Evolutionary conservation across 2,888 invertebrate genomes (phyloP).

Genomic region (Pemphredon lugubris): DNA sequence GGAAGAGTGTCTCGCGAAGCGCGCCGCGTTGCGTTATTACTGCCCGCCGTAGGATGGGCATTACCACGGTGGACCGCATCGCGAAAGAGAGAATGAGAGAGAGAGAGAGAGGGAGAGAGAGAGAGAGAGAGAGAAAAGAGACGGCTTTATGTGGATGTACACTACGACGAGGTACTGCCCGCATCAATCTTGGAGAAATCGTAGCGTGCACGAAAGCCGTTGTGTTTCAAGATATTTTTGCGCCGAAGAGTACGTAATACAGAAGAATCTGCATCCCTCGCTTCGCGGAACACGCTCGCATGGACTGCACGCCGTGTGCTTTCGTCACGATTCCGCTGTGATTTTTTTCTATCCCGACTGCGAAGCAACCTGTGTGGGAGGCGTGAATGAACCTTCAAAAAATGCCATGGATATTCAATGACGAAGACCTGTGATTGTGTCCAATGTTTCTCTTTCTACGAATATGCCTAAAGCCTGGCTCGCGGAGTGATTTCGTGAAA

Average conservation of each 20-base stretch:
- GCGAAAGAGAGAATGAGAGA: slow-evolving; percentile 13
- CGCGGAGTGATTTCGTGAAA: too few relatives aligned
- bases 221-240: slow-evolving; percentile 48
- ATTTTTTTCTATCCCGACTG: background rate
- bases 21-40: slow-evolving; percentile 51
- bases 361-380: background rate
- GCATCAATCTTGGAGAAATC: slow-evolving; percentile 34
- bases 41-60: slow-evolving; percentile 53
- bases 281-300: slow-evolving; percentile 4
- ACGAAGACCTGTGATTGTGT: too few relatives aligned
- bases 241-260: slow-evolving; percentile 32
- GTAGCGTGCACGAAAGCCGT: slow-evolving; percentile 35
- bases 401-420: background rate
- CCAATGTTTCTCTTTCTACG: too few relatives aligned
- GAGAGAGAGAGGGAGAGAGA: slow-evolving; percentile 7
- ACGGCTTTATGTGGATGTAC: slow-evolving; percentile 49
- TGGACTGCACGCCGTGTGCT: background rate
- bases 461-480: too few relatives aligned
- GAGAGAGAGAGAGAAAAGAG: too few relatives aligned
- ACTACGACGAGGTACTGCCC: slow-evolving; percentile 26
- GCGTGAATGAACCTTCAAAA: slow-evolving; percentile 12
- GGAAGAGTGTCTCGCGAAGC: slow-evolving; percentile 48
- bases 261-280: slow-evolving; percentile 25
- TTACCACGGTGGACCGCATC: slow-evolving; percentile 49
- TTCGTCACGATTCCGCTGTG: background rate